Conservation (phyloP, 2,888 invertebrate genomes). For the Nemapogon koenigi region DNA sequence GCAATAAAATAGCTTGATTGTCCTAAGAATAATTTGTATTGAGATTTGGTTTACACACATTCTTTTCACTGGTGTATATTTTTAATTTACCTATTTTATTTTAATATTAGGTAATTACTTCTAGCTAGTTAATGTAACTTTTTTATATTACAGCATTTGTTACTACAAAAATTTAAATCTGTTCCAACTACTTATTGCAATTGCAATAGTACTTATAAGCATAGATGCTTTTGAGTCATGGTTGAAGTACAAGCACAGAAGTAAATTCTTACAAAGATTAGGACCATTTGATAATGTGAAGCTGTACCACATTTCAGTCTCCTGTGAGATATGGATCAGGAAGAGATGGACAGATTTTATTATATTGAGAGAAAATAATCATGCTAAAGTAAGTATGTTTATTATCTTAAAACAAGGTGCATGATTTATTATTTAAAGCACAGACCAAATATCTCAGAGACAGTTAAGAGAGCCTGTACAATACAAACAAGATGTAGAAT, state of each 20-base stretch:
- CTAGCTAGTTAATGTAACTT: not conserved
- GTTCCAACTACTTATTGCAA: conserved; percentile 32
- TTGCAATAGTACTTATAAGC: conserved; percentile 26
- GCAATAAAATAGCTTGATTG: too few relatives aligned
- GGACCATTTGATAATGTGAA: conserved; percentile 26
- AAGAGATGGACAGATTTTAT: conserved; percentile 34
- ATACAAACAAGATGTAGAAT: too few relatives aligned
- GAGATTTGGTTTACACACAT: not conserved
- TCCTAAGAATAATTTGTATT: too few relatives aligned
- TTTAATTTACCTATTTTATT: conserved; percentile 9
- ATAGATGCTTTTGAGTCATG: conserved; percentile 49
- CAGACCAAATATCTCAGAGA: not conserved
- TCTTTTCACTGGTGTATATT: not conserved
- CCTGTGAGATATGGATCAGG: conserved; percentile 26
- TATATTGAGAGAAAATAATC: conserved; percentile 42
- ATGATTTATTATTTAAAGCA: conserved; percentile 6
- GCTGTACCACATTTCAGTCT: conserved; percentile 22
- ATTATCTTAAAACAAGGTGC: conserved; percentile 1
- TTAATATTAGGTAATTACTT: not conserved
- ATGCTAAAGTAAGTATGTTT: conserved; percentile 37
- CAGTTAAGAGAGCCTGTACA: too few relatives aligned
- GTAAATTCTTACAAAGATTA: conserved; percentile 38
- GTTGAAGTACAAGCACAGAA: conserved; percentile 52
- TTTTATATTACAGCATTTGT: conserved; percentile 32
- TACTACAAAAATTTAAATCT: conserved; percentile 36